Percentiles rank a stretch among this genome's conserved stretches.
These are phyloP conservation scores for Cladopsammia gracilis DNA, from an alignment of 64 coral and sea anemone species.

Conservation along the genomic window DNA sequence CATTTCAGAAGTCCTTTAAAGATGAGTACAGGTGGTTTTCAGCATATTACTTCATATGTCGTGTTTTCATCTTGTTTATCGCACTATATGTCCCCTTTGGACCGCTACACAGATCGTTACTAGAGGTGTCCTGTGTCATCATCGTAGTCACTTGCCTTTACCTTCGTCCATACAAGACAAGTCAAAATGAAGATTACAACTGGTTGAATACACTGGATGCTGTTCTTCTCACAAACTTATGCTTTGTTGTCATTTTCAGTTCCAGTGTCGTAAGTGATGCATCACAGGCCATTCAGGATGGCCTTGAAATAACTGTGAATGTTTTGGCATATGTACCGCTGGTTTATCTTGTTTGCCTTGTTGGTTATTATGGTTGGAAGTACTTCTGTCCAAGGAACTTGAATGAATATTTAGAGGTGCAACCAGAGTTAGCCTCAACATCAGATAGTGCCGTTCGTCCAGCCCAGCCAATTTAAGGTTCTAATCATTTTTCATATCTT, in stretches of 20 bases:
- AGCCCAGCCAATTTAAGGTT: not conserved
- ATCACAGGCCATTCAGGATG: not conserved
- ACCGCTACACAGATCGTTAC: conserved; percentile 69
- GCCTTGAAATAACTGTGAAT: conserved; percentile 26
- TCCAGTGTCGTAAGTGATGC: conserved; percentile 63
- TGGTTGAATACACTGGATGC: conserved; percentile 75
- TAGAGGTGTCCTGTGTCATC: conserved; percentile 49
- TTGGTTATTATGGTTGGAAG: conserved; percentile 30
- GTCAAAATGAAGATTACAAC: conserved; percentile 33
- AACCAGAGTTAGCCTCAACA: not conserved
- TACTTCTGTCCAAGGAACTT: conserved; percentile 15
- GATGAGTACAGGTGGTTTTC: conserved; percentile 88
- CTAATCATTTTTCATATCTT: not conserved
- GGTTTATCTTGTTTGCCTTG: conserved; percentile 61
- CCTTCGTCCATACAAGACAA: conserved; percentile 63
- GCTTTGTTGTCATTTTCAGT: conserved; percentile 73
- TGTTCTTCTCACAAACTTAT: conserved; percentile 75
- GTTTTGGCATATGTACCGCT: conserved; percentile 75
- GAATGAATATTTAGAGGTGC: not conserved
- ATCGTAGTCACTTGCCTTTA: conserved; percentile 55
- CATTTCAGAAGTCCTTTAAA: conserved; percentile 80
- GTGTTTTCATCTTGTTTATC: conserved; percentile 74
- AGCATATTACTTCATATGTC: conserved; percentile 85
- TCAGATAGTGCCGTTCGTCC: not conserved
- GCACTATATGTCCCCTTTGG: conserved; percentile 65